Evolutionary conservation across 2,113 vertebrate species (phyloP), one percentile per base, ranked within the genome.

Genomic region (Aplodontia rufa): DNA sequence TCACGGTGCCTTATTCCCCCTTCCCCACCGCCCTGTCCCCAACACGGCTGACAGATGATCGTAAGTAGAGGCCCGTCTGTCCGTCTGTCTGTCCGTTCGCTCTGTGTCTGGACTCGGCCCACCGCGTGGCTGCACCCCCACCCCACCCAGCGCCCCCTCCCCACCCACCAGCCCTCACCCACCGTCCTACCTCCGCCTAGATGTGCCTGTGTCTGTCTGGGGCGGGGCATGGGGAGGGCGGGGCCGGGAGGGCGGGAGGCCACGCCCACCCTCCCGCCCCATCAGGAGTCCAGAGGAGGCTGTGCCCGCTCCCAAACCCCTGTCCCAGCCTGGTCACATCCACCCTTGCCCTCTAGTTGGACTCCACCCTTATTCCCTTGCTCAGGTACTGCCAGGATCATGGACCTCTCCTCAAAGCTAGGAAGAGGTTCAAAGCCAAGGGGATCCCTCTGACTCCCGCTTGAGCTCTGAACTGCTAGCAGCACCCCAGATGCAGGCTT

Each of bases 11-110:
- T 97, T 97, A 92, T 95, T 96, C 94, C 91, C 96, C 96, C 82
- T 8, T 76, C 79, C 97, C 96, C 94, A 96, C 96, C 19, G 17
- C 90, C 91, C 93, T 30, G 7, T 72, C 95, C 93, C 94, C 92
- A 66, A 78, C 90, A 58, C 37, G 95, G 97, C 98, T 98, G 98
- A 98, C 99, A 99, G 99, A 99, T 99, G 99, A 99, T 99, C 99
- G 99, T 99, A 99, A 99, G 99, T 99, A 99, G 99, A 98, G 99
- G 98, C 99, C 98, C 95, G 92, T 97, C 99, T 99, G 99, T 99
- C 98, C 98, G 99, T 99, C 98, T 99, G 98, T 99, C 98, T 99
- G 99, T 99, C 98, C 98, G 98, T 99, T 98, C 42, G 98, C 99
- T 99, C 98, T 99, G 97, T 99, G 98, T 99, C 96, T 95, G 94